Evolutionary conservation across 2,797 vertebrate genomes (phyloP).

Genomic region (Sebastolobus altivelis): DNA sequence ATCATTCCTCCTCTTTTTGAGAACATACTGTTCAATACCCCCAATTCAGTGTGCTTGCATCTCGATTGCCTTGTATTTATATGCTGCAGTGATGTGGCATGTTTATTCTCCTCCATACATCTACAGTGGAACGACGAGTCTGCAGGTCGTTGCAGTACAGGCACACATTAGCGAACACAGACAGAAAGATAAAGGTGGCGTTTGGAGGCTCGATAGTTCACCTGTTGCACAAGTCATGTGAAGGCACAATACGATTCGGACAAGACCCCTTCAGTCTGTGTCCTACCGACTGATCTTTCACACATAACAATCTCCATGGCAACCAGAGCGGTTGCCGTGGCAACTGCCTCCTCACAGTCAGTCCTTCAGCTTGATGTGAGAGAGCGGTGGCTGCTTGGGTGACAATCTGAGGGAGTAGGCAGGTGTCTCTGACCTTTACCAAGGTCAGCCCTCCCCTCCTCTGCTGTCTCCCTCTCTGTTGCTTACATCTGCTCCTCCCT

Average conservation of each 20-base stretch:
- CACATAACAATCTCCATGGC: constrained; percentile 89
- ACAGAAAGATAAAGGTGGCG: background rate
- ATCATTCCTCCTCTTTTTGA: constrained; percentile 66
- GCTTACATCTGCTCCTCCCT: constrained; percentile 48
- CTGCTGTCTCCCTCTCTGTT: constrained; percentile 48
- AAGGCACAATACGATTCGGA: constrained; percentile 71
- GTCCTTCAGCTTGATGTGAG: constrained; percentile 85
- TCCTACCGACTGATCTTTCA: constrained; percentile 89
- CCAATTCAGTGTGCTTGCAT: constrained; percentile 31
- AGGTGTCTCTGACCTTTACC: constrained; percentile 88
- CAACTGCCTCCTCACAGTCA: constrained; percentile 88
- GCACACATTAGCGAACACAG: constrained; percentile 46
- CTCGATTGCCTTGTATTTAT: constrained; percentile 25
- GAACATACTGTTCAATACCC: constrained; percentile 67
- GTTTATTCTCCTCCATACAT: constrained; percentile 38
- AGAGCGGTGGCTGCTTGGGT: constrained; percentile 85
- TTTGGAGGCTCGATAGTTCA: constrained; percentile 24
- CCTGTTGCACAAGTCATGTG: constrained; percentile 52
- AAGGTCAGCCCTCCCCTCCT: constrained; percentile 83
- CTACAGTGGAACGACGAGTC: constrained; percentile 27
- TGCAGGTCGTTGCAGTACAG: constrained; percentile 38
- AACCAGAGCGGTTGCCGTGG: constrained; percentile 86
- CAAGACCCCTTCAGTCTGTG: constrained; percentile 78
- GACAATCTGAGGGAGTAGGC: constrained; percentile 86
- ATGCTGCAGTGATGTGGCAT: constrained; percentile 39